Evolutionary conservation across 2,888 invertebrate species (phyloP).

Genomic region (Eilema sororculum): DNA sequence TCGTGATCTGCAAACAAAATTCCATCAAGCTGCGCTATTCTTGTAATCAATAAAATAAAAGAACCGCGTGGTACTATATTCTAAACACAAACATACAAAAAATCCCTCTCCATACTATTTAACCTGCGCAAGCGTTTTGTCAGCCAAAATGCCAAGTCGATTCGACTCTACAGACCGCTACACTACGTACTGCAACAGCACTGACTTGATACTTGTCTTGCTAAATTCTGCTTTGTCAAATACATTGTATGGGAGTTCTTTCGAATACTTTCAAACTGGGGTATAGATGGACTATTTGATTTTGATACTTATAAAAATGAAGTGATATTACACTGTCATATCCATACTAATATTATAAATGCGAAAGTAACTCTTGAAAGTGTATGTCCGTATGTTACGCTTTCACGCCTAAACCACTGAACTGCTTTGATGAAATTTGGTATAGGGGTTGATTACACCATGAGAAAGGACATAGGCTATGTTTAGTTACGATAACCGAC

Average conservation of each 20-base stretch:
- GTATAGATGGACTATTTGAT: background rate
- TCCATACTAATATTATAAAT: no score
- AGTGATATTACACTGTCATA: no score
- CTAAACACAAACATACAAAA: slow-evolving; percentile 2
- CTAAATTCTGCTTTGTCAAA: slow-evolving; percentile 28
- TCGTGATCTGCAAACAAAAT: no score
- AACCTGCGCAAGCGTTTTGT: slow-evolving; percentile 75
- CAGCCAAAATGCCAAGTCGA: slow-evolving; percentile 84
- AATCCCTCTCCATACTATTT: slow-evolving; percentile 58
- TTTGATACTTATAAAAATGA: slow-evolving; percentile 9
- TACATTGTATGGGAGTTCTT: slow-evolving; percentile 11
- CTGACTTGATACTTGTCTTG: slow-evolving; percentile 64
- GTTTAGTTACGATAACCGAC: no score
- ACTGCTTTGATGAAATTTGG: no score
- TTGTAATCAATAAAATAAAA: no score
- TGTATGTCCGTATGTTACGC: no score
- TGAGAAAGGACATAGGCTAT: no score
- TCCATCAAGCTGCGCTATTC: no score
- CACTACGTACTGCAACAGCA: slow-evolving; percentile 53
- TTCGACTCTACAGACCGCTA: slow-evolving; percentile 80
- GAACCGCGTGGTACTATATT: background rate
- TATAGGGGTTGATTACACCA: no score
- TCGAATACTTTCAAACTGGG: background rate
- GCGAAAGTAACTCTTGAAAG: no score
- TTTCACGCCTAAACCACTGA: no score